Percentiles rank a stretch among this genome's conserved stretches.
phyloP scores from a whole-genome alignment of 2,113 vertebrate species.

The Entomyzon cyanotis region DNA sequence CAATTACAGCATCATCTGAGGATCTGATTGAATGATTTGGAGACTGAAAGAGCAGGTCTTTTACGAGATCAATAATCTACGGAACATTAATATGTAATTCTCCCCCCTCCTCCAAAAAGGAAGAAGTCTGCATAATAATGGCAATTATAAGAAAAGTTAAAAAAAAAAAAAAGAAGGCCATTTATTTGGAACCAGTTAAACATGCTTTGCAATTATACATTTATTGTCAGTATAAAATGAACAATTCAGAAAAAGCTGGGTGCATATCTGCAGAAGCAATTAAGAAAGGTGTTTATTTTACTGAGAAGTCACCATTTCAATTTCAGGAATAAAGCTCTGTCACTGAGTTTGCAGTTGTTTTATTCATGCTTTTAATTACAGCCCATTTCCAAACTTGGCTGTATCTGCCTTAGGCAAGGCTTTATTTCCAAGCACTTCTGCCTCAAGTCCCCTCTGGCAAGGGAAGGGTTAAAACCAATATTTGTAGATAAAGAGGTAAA shows the following conservation, averaged over 20 bases:
- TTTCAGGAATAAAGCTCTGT: background rate
- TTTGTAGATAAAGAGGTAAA: conserved; percentile 86
- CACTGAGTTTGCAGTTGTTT: conserved; percentile 11
- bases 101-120: background rate
- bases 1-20: background rate
- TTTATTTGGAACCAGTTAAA: conserved; percentile 4
- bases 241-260: background rate
- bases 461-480: conserved; percentile 77
- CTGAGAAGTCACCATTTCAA: background rate
- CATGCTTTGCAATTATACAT: background rate
- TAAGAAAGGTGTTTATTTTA: conserved; percentile 49
- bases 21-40: background rate
- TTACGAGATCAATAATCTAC: background rate
- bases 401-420: background rate
- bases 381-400: background rate
- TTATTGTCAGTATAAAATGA: conserved; percentile 24
- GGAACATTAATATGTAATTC: conserved; percentile 24
- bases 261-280: conserved; percentile 27
- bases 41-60: background rate
- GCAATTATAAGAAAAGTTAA: background rate
- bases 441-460: background rate
- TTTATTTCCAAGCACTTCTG: background rate
- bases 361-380: conserved; percentile 23
- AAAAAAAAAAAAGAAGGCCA: background rate
- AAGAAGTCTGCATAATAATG: background rate